These are phyloP conservation scores for Volucella inflata DNA, from an alignment of 2,888 invertebrate species.

Conservation along the genomic window DNA sequence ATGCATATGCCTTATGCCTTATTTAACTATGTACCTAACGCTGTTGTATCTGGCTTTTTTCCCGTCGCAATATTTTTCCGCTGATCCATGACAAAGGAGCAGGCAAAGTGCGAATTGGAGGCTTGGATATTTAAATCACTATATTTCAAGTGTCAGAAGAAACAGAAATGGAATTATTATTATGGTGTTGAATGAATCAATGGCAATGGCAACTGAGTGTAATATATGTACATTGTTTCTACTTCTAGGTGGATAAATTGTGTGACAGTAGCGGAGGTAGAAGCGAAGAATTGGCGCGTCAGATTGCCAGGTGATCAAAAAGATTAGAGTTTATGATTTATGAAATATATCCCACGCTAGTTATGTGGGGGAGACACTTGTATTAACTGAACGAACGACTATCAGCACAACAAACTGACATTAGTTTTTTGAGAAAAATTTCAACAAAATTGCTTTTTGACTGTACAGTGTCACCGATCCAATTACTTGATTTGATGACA, in stretches of 20 bases:
- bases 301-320: conserved; percentile 55
- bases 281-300: conserved; percentile 15
- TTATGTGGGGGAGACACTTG: background rate
- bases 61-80: conserved; percentile 12
- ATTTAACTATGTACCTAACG: too few relatives aligned
- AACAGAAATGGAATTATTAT: conserved; percentile 72
- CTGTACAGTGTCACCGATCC: too few relatives aligned
- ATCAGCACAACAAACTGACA: too few relatives aligned
- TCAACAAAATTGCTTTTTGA: too few relatives aligned
- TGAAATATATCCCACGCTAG: background rate
- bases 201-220: conserved; percentile 54
- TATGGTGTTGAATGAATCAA: conserved; percentile 70
- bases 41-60: conserved; percentile 43
- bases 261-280: background rate
- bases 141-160: conserved; percentile 62
- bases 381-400: background rate
- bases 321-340: conserved; percentile 57
- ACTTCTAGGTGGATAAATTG: background rate
- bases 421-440: too few relatives aligned
- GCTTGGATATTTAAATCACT: conserved; percentile 66
- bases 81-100: conserved; percentile 2
- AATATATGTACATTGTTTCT: conserved; percentile 58
- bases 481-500: too few relatives aligned
- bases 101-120: background rate
- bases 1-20: too few relatives aligned